Base-by-base conservation (phyloP, 2,113 vertebrate genomes). In the Toxotes chatareus region DNA sequence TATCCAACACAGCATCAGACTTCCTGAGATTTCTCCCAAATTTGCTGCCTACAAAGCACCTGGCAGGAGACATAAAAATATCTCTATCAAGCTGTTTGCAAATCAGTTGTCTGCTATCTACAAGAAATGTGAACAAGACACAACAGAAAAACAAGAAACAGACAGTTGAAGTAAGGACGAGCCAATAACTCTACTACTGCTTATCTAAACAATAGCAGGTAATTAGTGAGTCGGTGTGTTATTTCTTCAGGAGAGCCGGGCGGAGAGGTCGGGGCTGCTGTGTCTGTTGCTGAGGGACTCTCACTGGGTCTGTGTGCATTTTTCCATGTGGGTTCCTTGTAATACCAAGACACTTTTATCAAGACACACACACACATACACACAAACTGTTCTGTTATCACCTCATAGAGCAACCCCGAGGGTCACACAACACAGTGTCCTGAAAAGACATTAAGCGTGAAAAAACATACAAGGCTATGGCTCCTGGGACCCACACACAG, bases 211-310 rank as follows among this genome's bases (percentile, higher is more conserved):
- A 77, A 85, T 11, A 76, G 73, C 31, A 49, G 60, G 78, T 67
- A 79, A 89, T 85, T 85, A 90, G 66, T 47, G 36, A 75, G 74
- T 59, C 17, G 7, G 47, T 21, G 19, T 83, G 64, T 82, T 82
- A 61, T 81, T 83, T 67, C 55, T 74, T 64, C 27, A 65, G 55
- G 36, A 81, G 49, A 78, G 38, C 7, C 4, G 5, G 31, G 23
- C 27, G 6, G 0, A 4, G n/a, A 73, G 79, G 73, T 82, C 36
- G 1, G 27, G 3, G 19, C 32, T 55, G 57, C 66, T 46, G 51
- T 34, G 42, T 44, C 55, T 79, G 74, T 27, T 51, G 60, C 34
- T 61, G 56, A 34, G 34, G 74, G 31, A 81, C 38, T 76, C 63
- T 85, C 73, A 51, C 27, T 66, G 71, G 53, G 56, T 46, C 51